phyloP scores from a whole-genome alignment of 2,797 vertebrate genomes.

The Argentina silus region DNA sequence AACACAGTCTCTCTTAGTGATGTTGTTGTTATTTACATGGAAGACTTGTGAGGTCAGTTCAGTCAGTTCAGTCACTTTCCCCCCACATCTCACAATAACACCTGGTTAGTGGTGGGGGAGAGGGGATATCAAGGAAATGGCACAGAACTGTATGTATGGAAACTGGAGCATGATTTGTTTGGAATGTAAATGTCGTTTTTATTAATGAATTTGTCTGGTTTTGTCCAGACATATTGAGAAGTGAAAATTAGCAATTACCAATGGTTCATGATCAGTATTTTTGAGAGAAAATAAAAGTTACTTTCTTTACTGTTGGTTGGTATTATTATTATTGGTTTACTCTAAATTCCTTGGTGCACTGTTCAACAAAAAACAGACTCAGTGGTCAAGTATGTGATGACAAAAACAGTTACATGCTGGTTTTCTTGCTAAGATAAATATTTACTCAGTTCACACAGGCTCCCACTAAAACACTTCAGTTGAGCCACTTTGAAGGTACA shows the following conservation, averaged over 20 bases:
- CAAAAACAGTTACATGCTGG: conserved; percentile 40
- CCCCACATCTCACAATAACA: conserved; percentile 42
- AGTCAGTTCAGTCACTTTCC: conserved; percentile 60
- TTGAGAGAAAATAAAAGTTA: conserved; percentile 7
- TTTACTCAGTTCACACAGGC: conserved; percentile 43
- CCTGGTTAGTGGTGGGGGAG: conserved; percentile 36
- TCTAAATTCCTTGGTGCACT: conserved; percentile 44
- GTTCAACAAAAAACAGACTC: conserved; percentile 31
- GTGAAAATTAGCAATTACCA: conserved; percentile 59
- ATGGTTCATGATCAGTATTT: conserved; percentile 33
- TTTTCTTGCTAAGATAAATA: conserved; percentile 42
- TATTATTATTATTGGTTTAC: neutral
- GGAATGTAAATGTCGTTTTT: conserved; percentile 54
- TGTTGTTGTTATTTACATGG: conserved; percentile 34
- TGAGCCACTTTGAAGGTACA: conserved; percentile 34
- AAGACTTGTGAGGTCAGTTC: conserved; percentile 42
- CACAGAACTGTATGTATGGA: conserved; percentile 60
- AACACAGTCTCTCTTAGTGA: conserved; percentile 24
- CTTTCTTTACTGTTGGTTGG: conserved; percentile 8
- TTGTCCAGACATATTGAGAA: conserved; percentile 66
- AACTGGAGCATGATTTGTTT: conserved; percentile 62
- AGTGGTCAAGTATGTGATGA: conserved; percentile 30
- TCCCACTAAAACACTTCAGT: conserved; percentile 20
- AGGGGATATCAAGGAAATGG: conserved; percentile 51
- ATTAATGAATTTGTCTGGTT: conserved; percentile 71